Conservation (phyloP, 64 coral and sea anemone genomes). For the Dendrophyllia cribrosa region DNA sequence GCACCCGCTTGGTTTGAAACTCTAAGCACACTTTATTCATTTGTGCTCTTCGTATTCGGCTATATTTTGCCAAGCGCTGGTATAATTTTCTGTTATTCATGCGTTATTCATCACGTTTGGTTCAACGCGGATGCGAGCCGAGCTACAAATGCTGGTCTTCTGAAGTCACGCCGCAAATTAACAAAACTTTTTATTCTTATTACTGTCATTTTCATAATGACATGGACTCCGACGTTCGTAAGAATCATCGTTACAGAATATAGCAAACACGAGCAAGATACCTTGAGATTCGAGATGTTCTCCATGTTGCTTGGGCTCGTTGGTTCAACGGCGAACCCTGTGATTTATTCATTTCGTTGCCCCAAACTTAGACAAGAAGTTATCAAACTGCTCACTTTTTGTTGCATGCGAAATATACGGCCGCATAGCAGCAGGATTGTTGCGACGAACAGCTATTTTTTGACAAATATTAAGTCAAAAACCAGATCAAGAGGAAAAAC, state of each 20-base stretch:
- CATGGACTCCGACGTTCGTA: slow-evolving; percentile 19
- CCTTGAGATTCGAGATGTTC: neutral
- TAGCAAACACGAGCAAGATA: neutral
- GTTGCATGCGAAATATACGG: neutral
- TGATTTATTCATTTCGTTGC: slow-evolving; percentile 26
- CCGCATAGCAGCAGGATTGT: too few relatives aligned
- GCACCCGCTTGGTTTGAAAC: neutral
- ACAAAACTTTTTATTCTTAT: slow-evolving; percentile 47
- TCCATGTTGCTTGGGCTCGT: neutral
- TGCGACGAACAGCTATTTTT: too few relatives aligned
- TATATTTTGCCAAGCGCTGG: neutral
- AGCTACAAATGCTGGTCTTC: slow-evolving; percentile 6
- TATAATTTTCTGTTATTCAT: slow-evolving; percentile 4
- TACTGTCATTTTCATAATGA: slow-evolving; percentile 2
- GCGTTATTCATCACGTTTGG: slow-evolving; percentile 42
- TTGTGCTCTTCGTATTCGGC: neutral
- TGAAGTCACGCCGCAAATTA: slow-evolving; percentile 44
- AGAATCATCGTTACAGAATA: neutral
- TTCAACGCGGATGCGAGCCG: neutral
- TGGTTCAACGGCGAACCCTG: slow-evolving; percentile 3
- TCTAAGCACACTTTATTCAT: neutral
- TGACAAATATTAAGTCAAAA: too few relatives aligned
- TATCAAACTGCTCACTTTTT: neutral
- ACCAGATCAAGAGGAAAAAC: too few relatives aligned
- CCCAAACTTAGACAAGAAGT: slow-evolving; percentile 10